phyloP scores from a whole-genome alignment of 2,113 vertebrate genomes.

The Upupa epops region DNA sequence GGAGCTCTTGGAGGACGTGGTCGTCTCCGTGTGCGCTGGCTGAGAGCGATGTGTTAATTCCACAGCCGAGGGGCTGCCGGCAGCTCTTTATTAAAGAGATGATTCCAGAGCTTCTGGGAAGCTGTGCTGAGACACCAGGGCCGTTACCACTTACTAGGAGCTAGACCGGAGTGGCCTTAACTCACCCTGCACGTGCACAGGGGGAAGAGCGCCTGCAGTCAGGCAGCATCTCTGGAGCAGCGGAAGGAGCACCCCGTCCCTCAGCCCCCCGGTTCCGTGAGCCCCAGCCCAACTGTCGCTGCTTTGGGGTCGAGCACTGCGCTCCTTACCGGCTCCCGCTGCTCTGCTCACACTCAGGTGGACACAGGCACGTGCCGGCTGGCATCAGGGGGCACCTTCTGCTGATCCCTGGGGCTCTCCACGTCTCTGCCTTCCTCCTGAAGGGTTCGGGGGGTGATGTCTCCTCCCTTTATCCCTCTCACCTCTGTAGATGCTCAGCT shows the following conservation, averaged over 20 bases:
- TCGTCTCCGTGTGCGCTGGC: not conserved
- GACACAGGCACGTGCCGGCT: no score
- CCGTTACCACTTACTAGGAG: not conserved
- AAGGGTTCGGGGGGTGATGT: not conserved
- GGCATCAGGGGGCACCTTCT: not conserved
- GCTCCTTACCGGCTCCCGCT: no score
- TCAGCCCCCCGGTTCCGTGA: no score
- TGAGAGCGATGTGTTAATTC: not conserved
- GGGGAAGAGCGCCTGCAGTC: not conserved
- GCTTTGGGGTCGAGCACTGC: not conserved
- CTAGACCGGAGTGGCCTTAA: not conserved
- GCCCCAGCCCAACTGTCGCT: not conserved
- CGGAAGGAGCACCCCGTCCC: no score
- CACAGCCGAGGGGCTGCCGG: not conserved
- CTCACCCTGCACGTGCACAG: fast-evolving
- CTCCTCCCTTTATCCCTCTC: not conserved
- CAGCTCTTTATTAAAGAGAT: not conserved
- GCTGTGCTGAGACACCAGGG: not conserved
- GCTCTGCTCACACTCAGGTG: no score
- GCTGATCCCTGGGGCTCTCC: not conserved
- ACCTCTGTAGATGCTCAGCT: not conserved
- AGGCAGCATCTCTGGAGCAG: not conserved
- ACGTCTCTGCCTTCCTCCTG: not conserved
- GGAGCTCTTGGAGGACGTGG: not conserved
- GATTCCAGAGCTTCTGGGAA: not conserved